Percentiles rank a stretch among this genome's conserved stretches.
phyloP scores from a whole-genome alignment of 2,113 vertebrate genomes.

The Corythoichthys intestinalis region DNA sequence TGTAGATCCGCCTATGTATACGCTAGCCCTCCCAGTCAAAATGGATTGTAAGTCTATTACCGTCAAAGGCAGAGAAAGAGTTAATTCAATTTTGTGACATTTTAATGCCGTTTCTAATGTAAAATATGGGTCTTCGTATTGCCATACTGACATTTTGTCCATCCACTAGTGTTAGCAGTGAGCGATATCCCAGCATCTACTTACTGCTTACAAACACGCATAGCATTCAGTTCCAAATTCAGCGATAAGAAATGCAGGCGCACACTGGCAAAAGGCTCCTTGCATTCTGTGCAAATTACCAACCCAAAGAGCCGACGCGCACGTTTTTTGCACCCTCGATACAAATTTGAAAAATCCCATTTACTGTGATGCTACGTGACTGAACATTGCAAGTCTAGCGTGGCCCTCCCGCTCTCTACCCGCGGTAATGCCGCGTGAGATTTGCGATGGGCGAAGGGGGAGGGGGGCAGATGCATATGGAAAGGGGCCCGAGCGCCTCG shows the following conservation, averaged over 20 bases:
- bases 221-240: constrained; percentile 24
- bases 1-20: no score
- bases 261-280: constrained; percentile 38
- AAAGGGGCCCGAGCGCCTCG: constrained; percentile 58
- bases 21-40: no score
- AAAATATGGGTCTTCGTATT: neutral
- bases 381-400: constrained; percentile 62
- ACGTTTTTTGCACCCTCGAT: constrained; percentile 35
- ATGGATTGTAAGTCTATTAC: no score
- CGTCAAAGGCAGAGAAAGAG: no score
- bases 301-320: constrained; percentile 44
- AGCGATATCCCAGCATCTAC: neutral
- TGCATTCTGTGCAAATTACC: constrained; percentile 55
- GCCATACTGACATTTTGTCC: neutral
- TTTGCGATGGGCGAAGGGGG: constrained; percentile 60
- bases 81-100: neutral
- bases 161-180: neutral
- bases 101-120: neutral
- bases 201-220: constrained; percentile 8
- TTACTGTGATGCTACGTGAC: constrained; percentile 70
- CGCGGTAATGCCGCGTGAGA: constrained; percentile 67
- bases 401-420: constrained; percentile 58
- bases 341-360: constrained; percentile 66
- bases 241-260: constrained; percentile 43
- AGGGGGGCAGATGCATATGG: constrained; percentile 60